Base-by-base conservation (phyloP, 1,140 invertebrate species). In the Drosophila biarmipes region DNA sequence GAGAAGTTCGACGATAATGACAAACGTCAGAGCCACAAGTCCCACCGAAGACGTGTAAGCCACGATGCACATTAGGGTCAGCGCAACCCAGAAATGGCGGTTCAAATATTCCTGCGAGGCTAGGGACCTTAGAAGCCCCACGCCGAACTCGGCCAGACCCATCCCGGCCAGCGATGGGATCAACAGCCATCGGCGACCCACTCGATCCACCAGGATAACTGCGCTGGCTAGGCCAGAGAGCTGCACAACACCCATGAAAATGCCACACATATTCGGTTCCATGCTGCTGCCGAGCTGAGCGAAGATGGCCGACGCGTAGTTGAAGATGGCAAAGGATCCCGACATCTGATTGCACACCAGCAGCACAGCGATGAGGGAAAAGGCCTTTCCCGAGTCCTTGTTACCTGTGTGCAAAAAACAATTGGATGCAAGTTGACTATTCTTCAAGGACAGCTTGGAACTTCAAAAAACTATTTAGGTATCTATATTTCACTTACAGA, bases 241-340 rank as follows among this genome's bases (percentile, higher is more conserved):
- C 57, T 90, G 89, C 4, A 55, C 24, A 15, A 52, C 46, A 1
- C 95, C 96, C 4, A 98, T 94, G 2, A 97, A 93, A 57, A 97
- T 96, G 4, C 96, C 94, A 10, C 95, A 93, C n/a, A 95, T 76
- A 42, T 93, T 92, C 0, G 95, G 86, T 1, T 94, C 86, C 0
- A 97, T 71, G 4, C 74, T 82, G 3, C 93, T 94, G 1, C 94
- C 94, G 1, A 96, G 93, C 2, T 93, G 92, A 0, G 81, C 62
- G 81, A 96, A 97, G 79, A 96, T 97, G 8, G 92, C 90, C 2
- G 93, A 91, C 4, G 93, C 92, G 52, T 93, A 94, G 90, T 92
- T 93, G n/a, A 93, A 86, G 6, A 93, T 90, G 10, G 93, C 93
- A 45, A 94, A 91, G 75, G 92, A 92, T 0, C 93, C 93, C 42